Percentiles rank a stretch among this genome's conserved stretches.
Conservation (phyloP, 2,797 vertebrate genomes). For the Smutsia temminckii region DNA sequence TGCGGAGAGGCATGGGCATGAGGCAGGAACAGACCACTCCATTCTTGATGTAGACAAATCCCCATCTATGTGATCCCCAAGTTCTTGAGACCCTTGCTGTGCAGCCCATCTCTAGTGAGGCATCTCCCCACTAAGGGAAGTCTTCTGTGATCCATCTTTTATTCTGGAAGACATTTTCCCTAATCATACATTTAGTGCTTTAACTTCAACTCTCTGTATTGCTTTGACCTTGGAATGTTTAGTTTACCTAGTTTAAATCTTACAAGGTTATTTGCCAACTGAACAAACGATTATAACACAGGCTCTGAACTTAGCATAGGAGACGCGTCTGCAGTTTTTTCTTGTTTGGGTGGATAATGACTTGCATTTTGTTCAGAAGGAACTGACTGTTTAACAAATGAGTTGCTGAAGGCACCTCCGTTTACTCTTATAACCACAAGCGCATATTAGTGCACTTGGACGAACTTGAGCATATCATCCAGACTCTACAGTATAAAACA, state of each 20-base stretch:
- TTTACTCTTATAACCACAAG: constrained; percentile 81
- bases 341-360: constrained; percentile 82
- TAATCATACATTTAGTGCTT: not conserved
- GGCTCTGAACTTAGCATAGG: constrained; percentile 57
- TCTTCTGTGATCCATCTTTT: not conserved
- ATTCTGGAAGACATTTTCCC: not conserved
- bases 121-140: not conserved
- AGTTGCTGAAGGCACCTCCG: constrained; percentile 86
- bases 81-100: not conserved
- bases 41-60: not conserved
- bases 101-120: not conserved
- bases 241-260: constrained; percentile 33
- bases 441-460: constrained; percentile 81
- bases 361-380: constrained; percentile 81
- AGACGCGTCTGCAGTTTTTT: constrained; percentile 76
- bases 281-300: constrained; percentile 33
- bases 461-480: constrained; percentile 74
- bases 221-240: constrained; percentile 28
- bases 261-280: constrained; percentile 38
- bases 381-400: constrained; percentile 89
- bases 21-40: not conserved
- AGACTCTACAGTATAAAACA: constrained; percentile 45
- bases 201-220: not conserved
- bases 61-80: not conserved
- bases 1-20: not conserved